Evolutionary conservation across 2,888 invertebrate species (phyloP).

Genomic region (Selenia dentaria): DNA sequence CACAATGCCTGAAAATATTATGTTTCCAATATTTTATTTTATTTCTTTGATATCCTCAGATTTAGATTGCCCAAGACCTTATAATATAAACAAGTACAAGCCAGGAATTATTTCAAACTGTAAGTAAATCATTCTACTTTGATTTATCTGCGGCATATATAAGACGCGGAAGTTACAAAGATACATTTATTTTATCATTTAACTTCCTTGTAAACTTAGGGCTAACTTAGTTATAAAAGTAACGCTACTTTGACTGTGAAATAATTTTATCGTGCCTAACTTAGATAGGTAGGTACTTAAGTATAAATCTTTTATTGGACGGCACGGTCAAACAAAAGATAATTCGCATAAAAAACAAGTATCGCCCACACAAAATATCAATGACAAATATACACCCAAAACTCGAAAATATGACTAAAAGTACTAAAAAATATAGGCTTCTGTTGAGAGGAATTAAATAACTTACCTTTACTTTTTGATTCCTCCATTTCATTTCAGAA

Average conservation of each 20-base stretch:
- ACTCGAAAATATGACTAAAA: constrained; percentile 35
- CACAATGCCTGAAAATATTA: too few species aligned
- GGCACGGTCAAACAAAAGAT: constrained; percentile 68
- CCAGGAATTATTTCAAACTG: too few species aligned
- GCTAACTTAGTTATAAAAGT: too few species aligned
- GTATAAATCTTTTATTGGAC: constrained; percentile 32
- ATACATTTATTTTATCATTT: too few species aligned
- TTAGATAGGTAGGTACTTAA: too few species aligned
- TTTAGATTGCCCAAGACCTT: too few species aligned
- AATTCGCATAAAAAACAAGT: constrained; percentile 56
- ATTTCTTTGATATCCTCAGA: too few species aligned
- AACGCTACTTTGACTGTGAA: too few species aligned
- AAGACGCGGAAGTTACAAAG: constrained; percentile 19
- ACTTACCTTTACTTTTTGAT: constrained; percentile 62
- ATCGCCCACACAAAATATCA: constrained; percentile 74
- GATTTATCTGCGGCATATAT: not conserved
- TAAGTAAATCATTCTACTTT: constrained; percentile 40
- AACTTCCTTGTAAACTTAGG: too few species aligned
- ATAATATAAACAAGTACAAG: too few species aligned
- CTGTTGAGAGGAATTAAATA: not conserved
- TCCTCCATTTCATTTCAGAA: constrained; percentile 76
- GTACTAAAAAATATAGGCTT: constrained; percentile 6
- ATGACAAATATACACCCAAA: constrained; percentile 57
- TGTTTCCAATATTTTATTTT: too few species aligned
- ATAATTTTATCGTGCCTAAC: too few species aligned